Percentiles rank a stretch among this genome's conserved stretches.
phyloP scores from a whole-genome alignment of 2,797 vertebrate genomes.

The Chaetodon trifasciatus region DNA sequence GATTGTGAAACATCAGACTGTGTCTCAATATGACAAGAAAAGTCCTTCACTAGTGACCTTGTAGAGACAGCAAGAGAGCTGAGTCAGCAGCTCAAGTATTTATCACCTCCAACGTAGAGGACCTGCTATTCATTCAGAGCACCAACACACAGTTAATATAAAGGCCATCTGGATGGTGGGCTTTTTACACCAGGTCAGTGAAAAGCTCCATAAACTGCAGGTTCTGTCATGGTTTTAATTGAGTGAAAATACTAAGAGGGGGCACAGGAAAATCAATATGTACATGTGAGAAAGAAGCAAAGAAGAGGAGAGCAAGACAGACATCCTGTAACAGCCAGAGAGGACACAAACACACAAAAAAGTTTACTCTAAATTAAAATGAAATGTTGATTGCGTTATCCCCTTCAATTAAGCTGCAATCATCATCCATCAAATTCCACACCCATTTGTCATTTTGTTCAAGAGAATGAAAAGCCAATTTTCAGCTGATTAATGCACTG shows the following conservation, averaged over 20 bases:
- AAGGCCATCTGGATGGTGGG: conserved; percentile 7
- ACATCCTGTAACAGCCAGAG: no score
- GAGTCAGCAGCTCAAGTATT: conserved; percentile 52
- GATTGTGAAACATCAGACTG: background rate
- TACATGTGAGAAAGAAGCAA: conserved; percentile 3
- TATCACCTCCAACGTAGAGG: conserved; percentile 38
- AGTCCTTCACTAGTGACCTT: conserved; percentile 52
- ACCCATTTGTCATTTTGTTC: conserved; percentile 32
- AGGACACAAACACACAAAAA: background rate
- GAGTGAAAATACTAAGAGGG: conserved; percentile 15
- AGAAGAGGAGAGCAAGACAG: background rate
- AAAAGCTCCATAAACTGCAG: conserved; percentile 25
- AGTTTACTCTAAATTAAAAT: conserved; percentile 33
- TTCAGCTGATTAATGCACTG: conserved; percentile 39
- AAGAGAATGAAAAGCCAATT: conserved; percentile 44
- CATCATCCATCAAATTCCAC: conserved; percentile 47
- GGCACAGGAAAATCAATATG: conserved; percentile 52
- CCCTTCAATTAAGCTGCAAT: conserved; percentile 57
- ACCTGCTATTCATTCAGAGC: conserved; percentile 27
- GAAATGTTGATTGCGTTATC: conserved; percentile 48
- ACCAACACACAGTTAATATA: conserved; percentile 32
- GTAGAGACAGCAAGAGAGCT: conserved; percentile 33
- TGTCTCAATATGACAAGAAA: conserved; percentile 1
- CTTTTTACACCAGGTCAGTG: conserved; percentile 32
- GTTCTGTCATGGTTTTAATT: conserved; percentile 43